Evolutionary conservation across 1,140 invertebrate species (phyloP).

Genomic region (Periplaneta americana): DNA sequence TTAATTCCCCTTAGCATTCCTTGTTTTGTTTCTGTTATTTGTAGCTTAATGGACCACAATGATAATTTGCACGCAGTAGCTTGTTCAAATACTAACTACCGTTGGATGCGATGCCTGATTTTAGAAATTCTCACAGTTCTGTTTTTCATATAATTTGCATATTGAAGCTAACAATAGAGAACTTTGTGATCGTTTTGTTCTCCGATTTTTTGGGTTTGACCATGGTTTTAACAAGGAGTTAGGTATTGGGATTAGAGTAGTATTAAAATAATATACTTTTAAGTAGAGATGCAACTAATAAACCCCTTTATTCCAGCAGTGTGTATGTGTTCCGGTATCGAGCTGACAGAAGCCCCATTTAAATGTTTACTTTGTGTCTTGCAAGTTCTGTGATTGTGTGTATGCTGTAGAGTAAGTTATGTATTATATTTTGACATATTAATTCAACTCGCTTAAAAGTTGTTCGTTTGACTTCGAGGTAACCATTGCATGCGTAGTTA

Average conservation of each 20-base stretch:
- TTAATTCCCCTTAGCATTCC: neutral
- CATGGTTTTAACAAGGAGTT: neutral
- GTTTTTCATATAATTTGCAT: neutral
- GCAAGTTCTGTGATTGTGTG: neutral
- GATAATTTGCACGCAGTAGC: neutral
- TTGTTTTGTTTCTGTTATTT: neutral
- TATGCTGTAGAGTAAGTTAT: neutral
- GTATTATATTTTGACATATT: neutral
- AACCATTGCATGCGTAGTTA: too few species aligned
- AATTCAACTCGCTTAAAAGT: too few species aligned
- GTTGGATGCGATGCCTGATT: neutral
- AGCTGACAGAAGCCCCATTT: neutral
- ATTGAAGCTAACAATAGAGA: too few species aligned
- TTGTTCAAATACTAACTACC: neutral
- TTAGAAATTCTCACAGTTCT: neutral
- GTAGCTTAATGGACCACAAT: neutral
- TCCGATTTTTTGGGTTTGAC: neutral
- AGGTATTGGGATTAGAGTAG: neutral
- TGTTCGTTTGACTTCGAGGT: too few species aligned
- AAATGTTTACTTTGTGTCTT: neutral
- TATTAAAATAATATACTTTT: neutral
- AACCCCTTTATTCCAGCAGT: neutral
- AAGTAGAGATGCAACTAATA: neutral
- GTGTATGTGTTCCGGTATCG: neutral
- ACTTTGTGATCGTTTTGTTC: neutral